phyloP scores from a whole-genome alignment of 2,888 invertebrate genomes.

The Mallateleia sp. region DNA sequence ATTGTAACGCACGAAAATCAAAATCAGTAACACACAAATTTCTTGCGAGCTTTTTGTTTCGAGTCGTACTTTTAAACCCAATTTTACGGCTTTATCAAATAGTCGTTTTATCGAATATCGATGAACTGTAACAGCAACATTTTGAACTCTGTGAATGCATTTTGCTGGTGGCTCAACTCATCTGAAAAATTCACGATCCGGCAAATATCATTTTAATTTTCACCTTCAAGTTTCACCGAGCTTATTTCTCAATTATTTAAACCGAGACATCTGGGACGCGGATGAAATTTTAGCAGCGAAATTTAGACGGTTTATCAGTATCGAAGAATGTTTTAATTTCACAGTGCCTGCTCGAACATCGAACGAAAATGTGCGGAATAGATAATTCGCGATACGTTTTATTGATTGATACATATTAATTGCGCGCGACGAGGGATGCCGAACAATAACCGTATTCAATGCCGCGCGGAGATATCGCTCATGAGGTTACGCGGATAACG shows the following conservation, averaged over 20 bases:
- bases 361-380: too few relatives aligned
- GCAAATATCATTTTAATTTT: not conserved
- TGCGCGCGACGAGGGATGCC: not conserved
- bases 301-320: not conserved
- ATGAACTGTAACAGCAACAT: not conserved
- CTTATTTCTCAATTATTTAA: not conserved
- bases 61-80: not conserved
- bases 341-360: too few relatives aligned
- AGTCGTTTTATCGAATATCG: not conserved
- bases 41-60: too few relatives aligned
- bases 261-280: not conserved
- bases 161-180: not conserved
- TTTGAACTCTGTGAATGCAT: not conserved
- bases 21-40: too few relatives aligned
- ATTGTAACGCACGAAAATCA: too few relatives aligned
- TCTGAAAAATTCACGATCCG: not conserved
- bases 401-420: conserved; percentile 45
- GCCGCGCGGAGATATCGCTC: conserved; percentile 7
- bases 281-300: not conserved
- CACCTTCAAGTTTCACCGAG: not conserved
- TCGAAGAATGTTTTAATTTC: too few relatives aligned
- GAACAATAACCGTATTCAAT: conserved; percentile 18
- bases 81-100: not conserved
- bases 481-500: conserved; percentile 21
- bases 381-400: conserved; percentile 12